Conservation (phyloP, 2,888 invertebrate genomes). For the Drosophila barbarae region DNA sequence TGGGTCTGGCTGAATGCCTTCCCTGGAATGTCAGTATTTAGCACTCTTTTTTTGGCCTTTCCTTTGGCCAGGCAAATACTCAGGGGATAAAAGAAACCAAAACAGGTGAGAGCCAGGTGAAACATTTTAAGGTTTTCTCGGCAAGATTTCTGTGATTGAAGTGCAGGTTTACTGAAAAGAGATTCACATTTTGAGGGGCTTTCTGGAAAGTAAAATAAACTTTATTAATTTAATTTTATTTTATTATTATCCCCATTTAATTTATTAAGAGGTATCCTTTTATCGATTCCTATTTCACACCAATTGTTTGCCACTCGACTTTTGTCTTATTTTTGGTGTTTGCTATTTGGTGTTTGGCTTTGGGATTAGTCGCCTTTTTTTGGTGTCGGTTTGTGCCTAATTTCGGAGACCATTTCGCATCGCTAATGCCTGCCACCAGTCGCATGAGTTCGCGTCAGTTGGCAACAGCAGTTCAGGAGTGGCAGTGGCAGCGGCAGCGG, state of each 20-base stretch:
- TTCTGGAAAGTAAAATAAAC: not conserved
- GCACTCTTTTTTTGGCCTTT: constrained; percentile 6
- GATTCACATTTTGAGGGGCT: not conserved
- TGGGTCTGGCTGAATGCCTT: constrained; percentile 15
- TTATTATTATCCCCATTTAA: not conserved
- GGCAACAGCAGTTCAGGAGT: constrained; percentile 36
- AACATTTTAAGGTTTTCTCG: constrained; percentile 1
- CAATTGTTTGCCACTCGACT: constrained; percentile 1
- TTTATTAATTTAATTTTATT: not conserved
- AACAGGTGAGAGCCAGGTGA: not conserved
- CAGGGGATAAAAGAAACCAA: constrained; percentile 11
- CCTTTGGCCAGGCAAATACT: constrained; percentile 12
- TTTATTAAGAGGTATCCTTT: not conserved
- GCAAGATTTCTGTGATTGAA: not conserved
- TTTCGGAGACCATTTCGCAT: constrained; percentile 47
- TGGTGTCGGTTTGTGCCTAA: constrained; percentile 41
- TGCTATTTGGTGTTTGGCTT: constrained; percentile 16
- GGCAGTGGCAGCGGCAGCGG: constrained; percentile 25
- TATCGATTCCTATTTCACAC: not conserved
- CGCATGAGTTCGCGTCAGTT: constrained; percentile 52
- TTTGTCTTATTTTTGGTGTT: constrained; percentile 30
- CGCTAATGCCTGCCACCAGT: constrained; percentile 49
- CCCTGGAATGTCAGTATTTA: constrained; percentile 19
- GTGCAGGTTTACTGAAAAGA: not conserved
- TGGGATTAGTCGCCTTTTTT: constrained; percentile 36